Evolutionary conservation across 2,888 invertebrate genomes (phyloP).

Genomic region (Horisme vitalbata): DNA sequence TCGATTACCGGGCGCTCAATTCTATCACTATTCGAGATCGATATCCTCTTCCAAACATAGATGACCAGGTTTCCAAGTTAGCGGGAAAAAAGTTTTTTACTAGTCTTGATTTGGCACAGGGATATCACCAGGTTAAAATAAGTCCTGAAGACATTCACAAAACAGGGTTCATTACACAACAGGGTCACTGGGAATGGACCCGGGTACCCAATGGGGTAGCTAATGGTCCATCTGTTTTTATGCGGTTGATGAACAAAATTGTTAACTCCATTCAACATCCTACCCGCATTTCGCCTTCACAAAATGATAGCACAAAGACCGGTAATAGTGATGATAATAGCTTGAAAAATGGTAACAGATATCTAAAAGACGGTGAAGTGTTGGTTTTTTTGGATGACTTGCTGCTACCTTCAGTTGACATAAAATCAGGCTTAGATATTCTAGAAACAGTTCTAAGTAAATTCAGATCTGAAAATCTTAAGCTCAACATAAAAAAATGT

Average conservation of each 20-base stretch:
- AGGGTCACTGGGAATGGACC: background rate
- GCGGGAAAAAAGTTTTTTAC: no score
- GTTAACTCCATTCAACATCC: background rate
- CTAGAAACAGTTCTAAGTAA: background rate
- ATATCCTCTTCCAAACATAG: slow-evolving; percentile 22
- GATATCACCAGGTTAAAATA: background rate
- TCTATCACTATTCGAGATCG: slow-evolving; percentile 33
- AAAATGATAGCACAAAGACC: no score
- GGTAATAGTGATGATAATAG: no score
- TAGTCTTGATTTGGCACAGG: no score
- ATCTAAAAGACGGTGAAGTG: no score
- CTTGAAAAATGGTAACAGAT: no score
- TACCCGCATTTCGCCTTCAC: no score
- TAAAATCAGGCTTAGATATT: background rate
- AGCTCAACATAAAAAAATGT: slow-evolving; percentile 36
- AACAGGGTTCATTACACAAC: background rate
- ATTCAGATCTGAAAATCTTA: slow-evolving; percentile 7
- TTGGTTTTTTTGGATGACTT: no score
- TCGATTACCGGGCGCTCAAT: slow-evolving; percentile 36
- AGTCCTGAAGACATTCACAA: background rate
- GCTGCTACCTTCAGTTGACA: background rate
- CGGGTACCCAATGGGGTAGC: background rate
- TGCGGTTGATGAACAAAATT: slow-evolving; percentile 1
- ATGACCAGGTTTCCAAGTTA: no score
- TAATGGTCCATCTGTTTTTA: background rate